Percentiles rank a stretch among this genome's conserved stretches.
phyloP scores from a whole-genome alignment of 2,113 vertebrate species.

The Burhinus bistriatus region DNA sequence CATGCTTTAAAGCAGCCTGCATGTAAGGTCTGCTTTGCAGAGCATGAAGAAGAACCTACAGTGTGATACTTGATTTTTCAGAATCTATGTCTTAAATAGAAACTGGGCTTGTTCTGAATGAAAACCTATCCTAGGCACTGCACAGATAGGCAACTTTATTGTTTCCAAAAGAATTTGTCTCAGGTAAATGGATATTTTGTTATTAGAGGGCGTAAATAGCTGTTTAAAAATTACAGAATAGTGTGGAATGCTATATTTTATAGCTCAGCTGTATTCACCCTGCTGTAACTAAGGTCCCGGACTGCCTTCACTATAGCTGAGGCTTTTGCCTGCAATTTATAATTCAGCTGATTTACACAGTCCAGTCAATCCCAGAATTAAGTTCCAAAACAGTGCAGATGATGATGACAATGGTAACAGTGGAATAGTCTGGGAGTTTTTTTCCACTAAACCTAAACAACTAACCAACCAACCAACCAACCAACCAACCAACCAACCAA shows the following conservation, averaged over 20 bases:
- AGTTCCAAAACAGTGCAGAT: not conserved
- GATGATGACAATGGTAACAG: not conserved
- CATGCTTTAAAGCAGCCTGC: not conserved
- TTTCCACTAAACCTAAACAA: not conserved
- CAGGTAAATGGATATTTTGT: conserved; percentile 45
- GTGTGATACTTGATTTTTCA: not conserved
- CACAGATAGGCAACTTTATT: conserved; percentile 34
- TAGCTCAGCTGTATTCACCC: not conserved
- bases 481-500: not conserved
- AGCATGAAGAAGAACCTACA: not conserved
- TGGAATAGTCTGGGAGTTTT: fast-evolving
- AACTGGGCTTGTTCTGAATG: not conserved
- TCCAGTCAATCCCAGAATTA: not conserved
- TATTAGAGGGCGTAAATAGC: not conserved
- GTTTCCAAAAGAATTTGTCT: conserved; percentile 40
- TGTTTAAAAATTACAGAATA: conserved; percentile 5
- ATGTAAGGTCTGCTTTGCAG: not conserved
- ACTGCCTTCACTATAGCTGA: not conserved
- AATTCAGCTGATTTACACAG: not conserved
- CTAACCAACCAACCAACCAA: too few relatives aligned
- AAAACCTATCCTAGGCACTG: not conserved
- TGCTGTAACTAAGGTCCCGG: not conserved
- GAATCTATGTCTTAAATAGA: not conserved
- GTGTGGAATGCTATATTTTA: conserved; percentile 5
- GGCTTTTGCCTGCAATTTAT: not conserved